Conservation (phyloP, 2,797 vertebrate species). For the Anisognathus igniventris region DNA sequence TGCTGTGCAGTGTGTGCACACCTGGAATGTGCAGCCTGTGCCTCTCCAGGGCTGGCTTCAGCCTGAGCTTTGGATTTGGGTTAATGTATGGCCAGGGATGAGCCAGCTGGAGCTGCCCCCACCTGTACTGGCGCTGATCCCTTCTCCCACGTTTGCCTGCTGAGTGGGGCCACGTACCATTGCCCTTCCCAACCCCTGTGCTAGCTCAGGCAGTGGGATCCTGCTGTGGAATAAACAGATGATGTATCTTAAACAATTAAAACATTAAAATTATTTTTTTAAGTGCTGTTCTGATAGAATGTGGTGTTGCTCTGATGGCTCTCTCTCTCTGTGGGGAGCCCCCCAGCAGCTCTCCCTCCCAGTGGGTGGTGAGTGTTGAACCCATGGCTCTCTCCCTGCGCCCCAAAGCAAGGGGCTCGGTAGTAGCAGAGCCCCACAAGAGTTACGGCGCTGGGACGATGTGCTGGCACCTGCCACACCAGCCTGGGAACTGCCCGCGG, state of each 20-base stretch:
- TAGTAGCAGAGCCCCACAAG: neutral
- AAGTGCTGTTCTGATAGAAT: neutral
- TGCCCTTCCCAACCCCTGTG: neutral
- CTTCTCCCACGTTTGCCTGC: neutral
- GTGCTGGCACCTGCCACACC: fast-evolving
- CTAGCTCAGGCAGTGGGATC: neutral
- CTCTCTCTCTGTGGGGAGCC: neutral
- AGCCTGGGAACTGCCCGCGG: fast-evolving
- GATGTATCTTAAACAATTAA: neutral
- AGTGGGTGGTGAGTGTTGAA: fast-evolving
- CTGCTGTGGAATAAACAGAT: neutral
- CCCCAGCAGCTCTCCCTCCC: neutral
- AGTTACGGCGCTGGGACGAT: neutral
- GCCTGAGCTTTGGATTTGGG: neutral
- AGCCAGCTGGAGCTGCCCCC: neutral
- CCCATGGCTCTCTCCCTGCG: fast-evolving
- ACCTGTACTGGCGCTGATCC: fast-evolving
- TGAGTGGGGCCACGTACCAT: fast-evolving
- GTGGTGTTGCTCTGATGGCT: neutral
- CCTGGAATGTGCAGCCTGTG: fast-evolving
- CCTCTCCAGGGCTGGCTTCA: neutral
- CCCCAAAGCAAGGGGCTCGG: fast-evolving
- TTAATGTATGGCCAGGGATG: neutral
- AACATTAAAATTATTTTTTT: constrained; percentile 48
- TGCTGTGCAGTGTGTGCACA: neutral